Evolutionary conservation across 2,888 invertebrate species (phyloP).

Genomic region (Eristalinus sepulchralis): DNA sequence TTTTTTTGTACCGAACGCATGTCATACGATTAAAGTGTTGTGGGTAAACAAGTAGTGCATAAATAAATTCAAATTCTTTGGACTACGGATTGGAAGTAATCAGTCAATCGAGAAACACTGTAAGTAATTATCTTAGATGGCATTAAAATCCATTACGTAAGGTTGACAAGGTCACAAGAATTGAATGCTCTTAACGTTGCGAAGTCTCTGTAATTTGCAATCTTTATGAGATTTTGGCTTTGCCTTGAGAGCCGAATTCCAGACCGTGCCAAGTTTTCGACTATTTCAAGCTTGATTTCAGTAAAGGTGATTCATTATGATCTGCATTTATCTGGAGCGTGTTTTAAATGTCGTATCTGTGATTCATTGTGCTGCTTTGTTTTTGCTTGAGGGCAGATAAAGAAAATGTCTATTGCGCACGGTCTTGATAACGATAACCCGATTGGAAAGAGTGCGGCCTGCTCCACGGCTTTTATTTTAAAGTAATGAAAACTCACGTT

Average conservation of each 20-base stretch:
- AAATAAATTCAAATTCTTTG: neutral
- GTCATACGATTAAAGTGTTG: neutral
- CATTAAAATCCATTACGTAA: conserved; percentile 23
- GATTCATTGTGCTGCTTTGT: neutral
- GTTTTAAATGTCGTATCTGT: neutral
- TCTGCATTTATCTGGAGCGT: neutral
- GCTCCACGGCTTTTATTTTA: neutral
- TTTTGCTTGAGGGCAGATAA: neutral
- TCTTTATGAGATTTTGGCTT: neutral
- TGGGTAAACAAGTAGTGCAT: conserved; percentile 2
- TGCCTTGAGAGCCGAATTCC: neutral
- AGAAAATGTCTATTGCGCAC: neutral
- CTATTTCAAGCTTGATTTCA: neutral
- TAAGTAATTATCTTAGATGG: conserved; percentile 18
- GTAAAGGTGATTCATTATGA: neutral
- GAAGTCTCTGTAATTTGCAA: neutral
- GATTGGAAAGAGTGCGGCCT: neutral
- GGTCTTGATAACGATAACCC: neutral
- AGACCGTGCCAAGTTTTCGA: neutral
- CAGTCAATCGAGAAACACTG: neutral
- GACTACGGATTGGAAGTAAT: conserved; percentile 6
- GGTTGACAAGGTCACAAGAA: neutral
- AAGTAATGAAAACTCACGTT: neutral
- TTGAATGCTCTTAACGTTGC: neutral
- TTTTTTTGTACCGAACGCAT: neutral